Percentiles rank a stretch among this genome's conserved stretches.
Conservation (phyloP, 1,140 invertebrate species). For the Grapholita molesta region DNA sequence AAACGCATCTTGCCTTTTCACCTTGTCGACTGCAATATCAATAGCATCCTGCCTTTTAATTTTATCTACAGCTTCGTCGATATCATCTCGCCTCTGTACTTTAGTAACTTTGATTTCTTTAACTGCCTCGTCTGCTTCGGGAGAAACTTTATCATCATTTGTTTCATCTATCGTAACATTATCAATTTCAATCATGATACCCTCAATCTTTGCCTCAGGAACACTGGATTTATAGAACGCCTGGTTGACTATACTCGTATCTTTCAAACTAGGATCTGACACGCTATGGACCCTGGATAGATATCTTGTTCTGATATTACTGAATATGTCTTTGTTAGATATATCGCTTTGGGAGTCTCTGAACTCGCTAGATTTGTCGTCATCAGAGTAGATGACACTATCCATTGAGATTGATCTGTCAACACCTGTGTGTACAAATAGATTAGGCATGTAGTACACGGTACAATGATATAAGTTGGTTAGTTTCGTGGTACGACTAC, state of each 20-base stretch:
- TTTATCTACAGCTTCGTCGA: slow-evolving; percentile 38
- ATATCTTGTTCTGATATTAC: slow-evolving; percentile 64
- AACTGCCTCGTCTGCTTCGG: not conserved
- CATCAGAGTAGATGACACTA: slow-evolving; percentile 53
- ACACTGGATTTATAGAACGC: slow-evolving; percentile 51
- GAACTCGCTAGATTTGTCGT: slow-evolving; percentile 42
- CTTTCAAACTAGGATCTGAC: slow-evolving; percentile 42
- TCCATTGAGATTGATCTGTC: slow-evolving; percentile 58
- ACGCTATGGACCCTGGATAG: slow-evolving; percentile 65
- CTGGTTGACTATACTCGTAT: slow-evolving; percentile 54
- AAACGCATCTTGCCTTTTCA: slow-evolving; percentile 32
- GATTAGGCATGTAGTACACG: slow-evolving; percentile 47
- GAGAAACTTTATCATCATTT: slow-evolving; percentile 37
- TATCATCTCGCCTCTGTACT: slow-evolving; percentile 54
- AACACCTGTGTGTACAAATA: slow-evolving; percentile 72
- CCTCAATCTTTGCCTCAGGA: slow-evolving; percentile 24
- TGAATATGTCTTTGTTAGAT: slow-evolving; percentile 61
- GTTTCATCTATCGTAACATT: slow-evolving; percentile 66
- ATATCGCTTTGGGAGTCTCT: slow-evolving; percentile 55
- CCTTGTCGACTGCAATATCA: slow-evolving; percentile 8
- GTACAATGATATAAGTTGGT: slow-evolving; percentile 9
- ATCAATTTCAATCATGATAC: slow-evolving; percentile 47
- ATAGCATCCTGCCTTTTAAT: slow-evolving; percentile 41
- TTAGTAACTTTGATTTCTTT: slow-evolving; percentile 37
- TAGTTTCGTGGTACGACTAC: slow-evolving; percentile 9